Base-by-base conservation (phyloP, 2,888 invertebrate genomes). In the Amblyjoppa proteus region DNA sequence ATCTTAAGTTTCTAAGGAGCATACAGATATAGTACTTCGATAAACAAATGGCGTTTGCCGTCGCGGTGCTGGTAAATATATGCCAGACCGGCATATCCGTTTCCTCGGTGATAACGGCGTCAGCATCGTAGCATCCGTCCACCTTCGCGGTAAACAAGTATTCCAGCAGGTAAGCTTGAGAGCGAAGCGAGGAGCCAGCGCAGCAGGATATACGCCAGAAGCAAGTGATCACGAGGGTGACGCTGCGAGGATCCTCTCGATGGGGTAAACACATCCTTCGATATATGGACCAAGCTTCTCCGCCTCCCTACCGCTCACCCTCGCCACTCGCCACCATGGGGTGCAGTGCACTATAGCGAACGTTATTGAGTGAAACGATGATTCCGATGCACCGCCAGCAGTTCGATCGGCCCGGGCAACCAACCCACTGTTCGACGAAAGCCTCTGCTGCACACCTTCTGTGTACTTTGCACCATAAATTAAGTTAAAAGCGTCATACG, bases 221-320 rank as follows among this genome's bases (percentile, higher is more conserved):
- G 66, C 64, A 51, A 45, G 69, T 28, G 53, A 78, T 78, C 45
- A 20, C 64, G 20, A 64, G 69, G 58, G 69, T 49, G 69, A 68
- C 58, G n/a, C 51, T 51, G 51, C 28, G 34, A 13, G 49, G 69
- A 75, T 75, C 69, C 75, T 53, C 58, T 70, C 74, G 75, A 75
- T 69, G 58, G 68, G 75, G 69, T 75, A 75, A 81, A 81, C 75
- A 81, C 53, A 28, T 69, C 81, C 69, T 66, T 61, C 75, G 74
- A 71, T 51, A 79, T 49, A 79, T 64, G 31, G 51, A 74, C 56
- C 68, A 81, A 20, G 66, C 51, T 25, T 45, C 16, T 16, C 13
- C 16, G 13, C 4, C 45, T 16, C 45, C 16, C 45, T 16, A 16
- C 45, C 45, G 11, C 45, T 13, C 4, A 49, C 13, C 45, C 45